Percentiles rank a stretch among this genome's conserved stretches.
phyloP scores from a whole-genome alignment of 2,113 vertebrate genomes.

The Mastomys coucha region DNA sequence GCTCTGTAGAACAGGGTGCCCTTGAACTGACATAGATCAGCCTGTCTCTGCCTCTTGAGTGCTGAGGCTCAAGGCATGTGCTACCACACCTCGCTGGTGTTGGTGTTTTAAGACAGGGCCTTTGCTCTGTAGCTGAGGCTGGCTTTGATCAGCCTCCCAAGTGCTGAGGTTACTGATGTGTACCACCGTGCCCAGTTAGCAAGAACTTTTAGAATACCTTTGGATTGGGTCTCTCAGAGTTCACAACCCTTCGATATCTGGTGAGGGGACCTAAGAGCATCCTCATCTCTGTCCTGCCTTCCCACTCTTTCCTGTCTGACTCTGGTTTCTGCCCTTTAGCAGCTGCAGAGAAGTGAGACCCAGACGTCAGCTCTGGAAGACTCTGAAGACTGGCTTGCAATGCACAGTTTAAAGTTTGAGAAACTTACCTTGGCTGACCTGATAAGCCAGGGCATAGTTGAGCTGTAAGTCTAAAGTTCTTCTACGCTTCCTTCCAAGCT shows the following conservation, averaged over 20 bases:
- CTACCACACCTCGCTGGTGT: background rate
- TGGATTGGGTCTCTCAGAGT: background rate
- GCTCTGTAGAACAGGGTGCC: background rate
- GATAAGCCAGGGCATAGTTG: slow-evolving; percentile 75
- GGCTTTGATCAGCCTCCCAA: background rate
- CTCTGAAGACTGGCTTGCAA: slow-evolving; percentile 87
- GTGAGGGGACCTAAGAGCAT: background rate
- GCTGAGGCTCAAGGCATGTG: background rate
- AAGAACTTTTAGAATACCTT: background rate
- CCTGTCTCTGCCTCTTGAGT: background rate
- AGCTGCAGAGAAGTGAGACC: slow-evolving; percentile 48
- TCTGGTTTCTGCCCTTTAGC: slow-evolving; percentile 75
- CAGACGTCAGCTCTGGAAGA: slow-evolving; percentile 68
- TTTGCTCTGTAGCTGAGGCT: background rate
- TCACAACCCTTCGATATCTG: too few relatives aligned
- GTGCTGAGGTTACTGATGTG: background rate
- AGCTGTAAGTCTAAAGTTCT: slow-evolving; percentile 80
- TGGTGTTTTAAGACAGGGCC: background rate
- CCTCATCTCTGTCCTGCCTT: background rate
- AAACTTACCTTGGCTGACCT: slow-evolving; percentile 87
- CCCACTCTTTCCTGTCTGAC: background rate
- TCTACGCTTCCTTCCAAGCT: too few relatives aligned
- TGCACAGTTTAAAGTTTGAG: slow-evolving; percentile 83
- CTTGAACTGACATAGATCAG: background rate
- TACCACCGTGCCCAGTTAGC: background rate